These are phyloP conservation scores for Diloba caeruleocephala DNA, from an alignment of 2,888 invertebrate species.

Conservation along the genomic window DNA sequence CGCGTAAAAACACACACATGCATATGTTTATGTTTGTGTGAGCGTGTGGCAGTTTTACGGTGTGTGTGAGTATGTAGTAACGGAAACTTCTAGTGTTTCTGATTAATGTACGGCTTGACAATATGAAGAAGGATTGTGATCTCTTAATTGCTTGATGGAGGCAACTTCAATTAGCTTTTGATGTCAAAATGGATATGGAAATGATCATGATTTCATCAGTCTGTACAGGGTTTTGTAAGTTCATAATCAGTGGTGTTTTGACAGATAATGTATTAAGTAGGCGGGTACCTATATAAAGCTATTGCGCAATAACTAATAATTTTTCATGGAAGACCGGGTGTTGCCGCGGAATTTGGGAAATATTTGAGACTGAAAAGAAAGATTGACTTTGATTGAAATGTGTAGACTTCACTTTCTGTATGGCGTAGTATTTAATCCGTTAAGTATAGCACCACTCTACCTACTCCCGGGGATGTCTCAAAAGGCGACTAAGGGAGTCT, in stretches of 20 bases:
- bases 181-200: conserved; percentile 31
- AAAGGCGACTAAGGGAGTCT: too few species aligned
- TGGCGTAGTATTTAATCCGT: too few species aligned
- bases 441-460: too few species aligned
- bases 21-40: conserved; percentile 29
- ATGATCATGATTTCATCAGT: conserved; percentile 25
- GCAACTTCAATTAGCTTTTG: conserved; percentile 21
- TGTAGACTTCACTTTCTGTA: too few species aligned
- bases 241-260: conserved; percentile 31
- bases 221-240: conserved; percentile 15
- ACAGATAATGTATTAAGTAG: too few species aligned
- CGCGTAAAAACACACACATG: conserved; percentile 32
- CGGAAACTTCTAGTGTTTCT: conserved; percentile 79
- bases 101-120: conserved; percentile 73
- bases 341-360: too few species aligned
- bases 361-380: too few species aligned
- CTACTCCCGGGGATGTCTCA: too few species aligned
- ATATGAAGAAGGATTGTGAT: conserved; percentile 62
- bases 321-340: too few species aligned
- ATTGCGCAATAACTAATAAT: too few species aligned
- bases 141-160: conserved; percentile 54
- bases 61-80: conserved; percentile 59
- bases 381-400: too few species aligned
- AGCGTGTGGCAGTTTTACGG: conserved; percentile 42
- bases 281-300: too few species aligned